Evolutionary conservation across 2,113 vertebrate species (phyloP), one percentile per base, ranked within the genome.

Genomic region (Rhynchomys soricoides): DNA sequence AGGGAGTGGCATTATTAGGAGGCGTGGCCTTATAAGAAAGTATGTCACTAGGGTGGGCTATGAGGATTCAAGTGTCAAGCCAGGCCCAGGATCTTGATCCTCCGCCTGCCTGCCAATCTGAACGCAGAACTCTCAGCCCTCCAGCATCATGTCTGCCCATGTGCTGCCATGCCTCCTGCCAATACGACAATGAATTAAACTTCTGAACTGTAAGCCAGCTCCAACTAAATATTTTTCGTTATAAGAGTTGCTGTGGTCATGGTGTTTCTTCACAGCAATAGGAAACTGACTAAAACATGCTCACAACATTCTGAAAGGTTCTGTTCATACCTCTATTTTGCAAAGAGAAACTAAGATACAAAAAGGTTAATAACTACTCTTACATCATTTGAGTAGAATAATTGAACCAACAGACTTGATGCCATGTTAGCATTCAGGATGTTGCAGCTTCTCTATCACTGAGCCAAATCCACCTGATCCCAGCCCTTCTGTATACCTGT

Each of bases 301-400:
- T 62, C 55, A 83, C 37, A 83, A 31, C 82, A 45, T 7, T 77
- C 7, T 82, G 31, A 95, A 48, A 97, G 22, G 11, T 52, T 55
- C 48, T 81, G 78, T 68, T 93, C 55, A 16, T 29, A 88, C 22
- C 50, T 88, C 29, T 91, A 79, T 70, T 88, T 95, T 95, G 43
- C 12, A 95, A 75, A 94, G 29, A 31, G 17, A 92, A 95, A 83
- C 48, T 86, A 43, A 92, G 34, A 34, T 21, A 86, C 24, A 96
- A 82, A 95, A 74, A 7, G 31, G 93, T 71, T 77, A 85, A 79
- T 52, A 92, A 95, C 71, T 59, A 45, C 22, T 7, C 55, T 62
- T 55, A 93, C 57, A 95, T 82, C 64, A 95, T 77, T 11, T 66
- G 31, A 92, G 21, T 71, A 7, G 22, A 96, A 74, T 73, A 91